phyloP scores from a whole-genome alignment of 2,797 vertebrate species.

The Phaenicophaeus curvirostris region DNA sequence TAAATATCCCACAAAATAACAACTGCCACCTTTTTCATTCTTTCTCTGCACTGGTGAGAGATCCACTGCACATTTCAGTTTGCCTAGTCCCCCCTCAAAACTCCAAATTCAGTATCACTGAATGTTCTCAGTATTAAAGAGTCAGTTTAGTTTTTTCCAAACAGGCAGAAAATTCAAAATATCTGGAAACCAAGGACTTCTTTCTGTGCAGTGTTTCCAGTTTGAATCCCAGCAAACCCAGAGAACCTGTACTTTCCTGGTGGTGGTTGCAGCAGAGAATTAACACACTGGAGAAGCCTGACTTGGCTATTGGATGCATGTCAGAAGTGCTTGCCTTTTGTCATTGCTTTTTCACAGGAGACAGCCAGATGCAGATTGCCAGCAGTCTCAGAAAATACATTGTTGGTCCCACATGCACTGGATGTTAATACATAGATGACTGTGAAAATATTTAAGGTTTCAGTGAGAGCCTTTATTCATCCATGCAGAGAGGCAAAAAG shows the following conservation, averaged over 20 bases:
- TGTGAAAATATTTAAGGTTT: background rate
- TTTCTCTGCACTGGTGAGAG: background rate
- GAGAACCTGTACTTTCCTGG: background rate
- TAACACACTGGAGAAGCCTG: fast-evolving
- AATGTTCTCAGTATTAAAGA: background rate
- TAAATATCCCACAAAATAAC: background rate
- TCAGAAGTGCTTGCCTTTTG: background rate
- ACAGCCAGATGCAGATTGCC: background rate
- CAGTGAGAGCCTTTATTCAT: background rate
- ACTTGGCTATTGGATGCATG: fast-evolving
- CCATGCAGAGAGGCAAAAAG: background rate
- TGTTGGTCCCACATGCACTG: fast-evolving
- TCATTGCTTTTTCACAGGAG: background rate
- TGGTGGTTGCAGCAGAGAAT: fast-evolving
- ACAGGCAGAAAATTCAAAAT: background rate
- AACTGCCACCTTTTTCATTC: background rate
- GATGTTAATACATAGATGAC: background rate
- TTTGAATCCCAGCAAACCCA: background rate
- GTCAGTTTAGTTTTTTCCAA: background rate
- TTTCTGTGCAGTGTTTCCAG: background rate
- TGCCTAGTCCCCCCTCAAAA: fast-evolving
- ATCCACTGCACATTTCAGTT: background rate
- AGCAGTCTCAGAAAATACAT: background rate
- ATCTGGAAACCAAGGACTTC: background rate
- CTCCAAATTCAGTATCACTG: background rate